These are phyloP conservation scores for Nymphalis urticae DNA, from an alignment of 2,888 invertebrate genomes.

Conservation along the genomic window DNA sequence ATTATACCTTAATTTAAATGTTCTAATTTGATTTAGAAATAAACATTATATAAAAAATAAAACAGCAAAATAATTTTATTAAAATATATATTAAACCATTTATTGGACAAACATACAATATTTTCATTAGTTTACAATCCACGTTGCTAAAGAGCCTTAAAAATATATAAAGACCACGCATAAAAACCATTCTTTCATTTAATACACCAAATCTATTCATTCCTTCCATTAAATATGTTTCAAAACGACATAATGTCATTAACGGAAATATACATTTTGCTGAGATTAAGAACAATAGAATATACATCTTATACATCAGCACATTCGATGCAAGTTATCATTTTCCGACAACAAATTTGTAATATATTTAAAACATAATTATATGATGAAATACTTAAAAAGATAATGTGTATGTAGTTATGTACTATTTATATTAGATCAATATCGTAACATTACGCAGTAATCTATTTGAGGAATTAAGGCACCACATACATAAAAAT, in stretches of 20 bases:
- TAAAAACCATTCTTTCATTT: constrained; percentile 63
- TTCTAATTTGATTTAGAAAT: constrained; percentile 5
- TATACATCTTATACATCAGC: constrained; percentile 29
- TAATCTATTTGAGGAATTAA: constrained; percentile 55
- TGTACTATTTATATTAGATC: constrained; percentile 24
- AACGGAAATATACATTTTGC: constrained; percentile 59
- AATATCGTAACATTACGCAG: constrained; percentile 36
- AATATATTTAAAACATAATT: constrained; percentile 36
- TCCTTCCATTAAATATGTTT: constrained; percentile 49
- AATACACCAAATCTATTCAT: constrained; percentile 47
- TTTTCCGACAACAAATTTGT: constrained; percentile 36
- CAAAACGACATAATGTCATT: constrained; percentile 47
- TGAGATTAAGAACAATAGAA: constrained; percentile 51
- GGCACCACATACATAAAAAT: constrained; percentile 74
- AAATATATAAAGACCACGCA: constrained; percentile 77
- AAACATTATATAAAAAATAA: constrained; percentile 37
- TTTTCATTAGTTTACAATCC: constrained; percentile 80
- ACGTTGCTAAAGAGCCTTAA: constrained; percentile 70
- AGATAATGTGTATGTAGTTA: constrained; percentile 22
- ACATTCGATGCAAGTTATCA: constrained; percentile 44
- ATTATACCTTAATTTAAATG: constrained; percentile 3
- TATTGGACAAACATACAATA: constrained; percentile 81
- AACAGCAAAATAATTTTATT: constrained; percentile 67
- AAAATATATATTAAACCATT: constrained; percentile 82
- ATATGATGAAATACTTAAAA: constrained; percentile 28